Conservation (phyloP, 2,888 invertebrate genomes). For the Nephrotoma appendiculata region DNA sequence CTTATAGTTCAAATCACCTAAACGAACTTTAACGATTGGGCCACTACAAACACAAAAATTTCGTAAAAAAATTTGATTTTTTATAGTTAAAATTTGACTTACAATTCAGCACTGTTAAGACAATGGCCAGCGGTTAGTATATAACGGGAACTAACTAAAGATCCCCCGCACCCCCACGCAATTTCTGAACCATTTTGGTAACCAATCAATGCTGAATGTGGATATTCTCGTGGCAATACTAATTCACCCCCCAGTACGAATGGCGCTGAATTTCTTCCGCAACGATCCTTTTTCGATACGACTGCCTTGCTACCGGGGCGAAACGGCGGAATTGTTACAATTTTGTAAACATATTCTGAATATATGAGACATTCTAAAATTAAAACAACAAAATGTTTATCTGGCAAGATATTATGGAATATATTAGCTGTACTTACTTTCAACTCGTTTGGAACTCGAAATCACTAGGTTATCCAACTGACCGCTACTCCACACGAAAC, state of each 20-base stretch:
- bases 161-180: background rate
- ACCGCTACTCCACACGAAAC: no score
- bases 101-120: background rate
- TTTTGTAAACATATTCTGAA: background rate
- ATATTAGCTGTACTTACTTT: no score
- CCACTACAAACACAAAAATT: background rate
- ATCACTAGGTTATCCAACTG: no score
- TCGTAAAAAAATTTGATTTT: background rate
- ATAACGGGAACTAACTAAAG: background rate
- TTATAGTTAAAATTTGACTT: background rate
- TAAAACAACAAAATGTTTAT: no score
- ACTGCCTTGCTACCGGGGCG: background rate
- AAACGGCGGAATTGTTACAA: background rate
- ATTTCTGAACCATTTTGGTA: background rate
- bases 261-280: constrained; percentile 12
- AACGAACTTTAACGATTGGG: background rate
- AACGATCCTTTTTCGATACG: constrained; percentile 5
- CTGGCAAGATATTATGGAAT: no score
- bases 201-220: background rate
- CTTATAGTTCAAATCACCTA: background rate
- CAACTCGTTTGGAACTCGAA: no score
- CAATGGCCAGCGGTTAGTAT: background rate
- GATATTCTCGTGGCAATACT: background rate
- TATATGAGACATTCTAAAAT: background rate
- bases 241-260: constrained; percentile 16